Evolutionary conservation across 2,888 invertebrate genomes (phyloP).

Genomic region (Endomychus coccineus): DNA sequence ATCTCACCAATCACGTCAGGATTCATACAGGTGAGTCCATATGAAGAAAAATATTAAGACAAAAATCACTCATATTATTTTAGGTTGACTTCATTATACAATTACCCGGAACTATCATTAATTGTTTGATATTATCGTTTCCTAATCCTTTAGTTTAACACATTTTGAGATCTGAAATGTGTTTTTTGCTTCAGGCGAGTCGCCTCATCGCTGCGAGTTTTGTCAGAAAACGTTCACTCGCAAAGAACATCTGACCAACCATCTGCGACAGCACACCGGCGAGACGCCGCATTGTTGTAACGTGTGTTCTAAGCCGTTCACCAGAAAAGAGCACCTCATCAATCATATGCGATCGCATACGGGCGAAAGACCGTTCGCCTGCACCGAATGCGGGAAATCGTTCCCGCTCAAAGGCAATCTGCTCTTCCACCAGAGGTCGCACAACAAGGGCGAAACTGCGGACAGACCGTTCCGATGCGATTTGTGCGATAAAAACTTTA

Average conservation of each 20-base stretch:
- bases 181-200: slow-evolving; percentile 45
- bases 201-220: slow-evolving; percentile 63
- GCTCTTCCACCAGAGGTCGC: slow-evolving; percentile 79
- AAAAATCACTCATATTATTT: too few species aligned
- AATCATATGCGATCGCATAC: slow-evolving; percentile 74
- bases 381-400: slow-evolving; percentile 79
- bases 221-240: slow-evolving; percentile 64
- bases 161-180: too few species aligned
- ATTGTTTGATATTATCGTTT: too few species aligned
- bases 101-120: too few species aligned
- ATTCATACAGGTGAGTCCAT: slow-evolving; percentile 49
- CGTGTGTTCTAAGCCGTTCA: slow-evolving; percentile 66
- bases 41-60: too few species aligned
- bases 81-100: too few species aligned
- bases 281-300: slow-evolving; percentile 67
- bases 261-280: slow-evolving; percentile 63
- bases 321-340: slow-evolving; percentile 64
- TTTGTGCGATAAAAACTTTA: slow-evolving; percentile 77
- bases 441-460: slow-evolving; percentile 57
- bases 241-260: slow-evolving; percentile 66
- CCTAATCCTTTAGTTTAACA: too few species aligned
- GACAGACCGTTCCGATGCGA: slow-evolving; percentile 64
- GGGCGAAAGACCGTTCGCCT: slow-evolving; percentile 75
- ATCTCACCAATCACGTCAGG: slow-evolving; percentile 74
- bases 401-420: slow-evolving; percentile 76